Percentiles rank a stretch among this genome's conserved stretches.
Conservation (phyloP, 2,113 vertebrate genomes). For the Helogale parvula region DNA sequence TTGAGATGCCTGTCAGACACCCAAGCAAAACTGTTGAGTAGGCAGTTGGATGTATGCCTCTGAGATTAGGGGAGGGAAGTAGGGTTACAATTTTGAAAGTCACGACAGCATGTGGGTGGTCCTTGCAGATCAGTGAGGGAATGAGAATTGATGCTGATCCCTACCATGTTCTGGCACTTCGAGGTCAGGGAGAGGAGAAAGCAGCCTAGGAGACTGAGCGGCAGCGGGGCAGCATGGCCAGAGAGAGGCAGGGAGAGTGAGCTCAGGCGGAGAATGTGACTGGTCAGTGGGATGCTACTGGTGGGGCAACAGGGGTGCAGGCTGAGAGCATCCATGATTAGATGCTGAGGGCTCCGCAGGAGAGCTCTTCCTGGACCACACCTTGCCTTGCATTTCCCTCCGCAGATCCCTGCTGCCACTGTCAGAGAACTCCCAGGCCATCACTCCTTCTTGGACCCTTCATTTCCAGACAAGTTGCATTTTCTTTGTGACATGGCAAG, state of each 20-base stretch:
- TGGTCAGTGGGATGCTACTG: background rate
- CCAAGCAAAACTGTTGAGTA: background rate
- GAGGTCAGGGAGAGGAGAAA: background rate
- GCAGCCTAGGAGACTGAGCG: background rate
- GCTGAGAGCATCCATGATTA: background rate
- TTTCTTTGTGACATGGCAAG: constrained; percentile 40
- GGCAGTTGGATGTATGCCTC: background rate
- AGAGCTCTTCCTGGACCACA: background rate
- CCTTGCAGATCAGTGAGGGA: background rate
- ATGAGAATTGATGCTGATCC: background rate
- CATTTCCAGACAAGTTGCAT: background rate
- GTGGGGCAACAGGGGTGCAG: background rate
- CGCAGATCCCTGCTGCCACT: background rate
- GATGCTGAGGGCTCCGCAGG: background rate
- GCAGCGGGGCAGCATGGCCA: fast-evolving
- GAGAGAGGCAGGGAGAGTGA: background rate
- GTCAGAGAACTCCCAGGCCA: background rate
- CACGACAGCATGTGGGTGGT: background rate
- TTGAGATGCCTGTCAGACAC: background rate
- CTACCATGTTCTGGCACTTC: background rate
- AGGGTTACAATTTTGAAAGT: background rate
- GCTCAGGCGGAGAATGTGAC: fast-evolving
- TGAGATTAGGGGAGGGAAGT: background rate
- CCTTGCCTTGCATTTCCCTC: background rate
- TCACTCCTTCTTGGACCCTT: background rate